phyloP scores from a whole-genome alignment of 2,888 invertebrate species.

The Sclerodermus sp. region DNA sequence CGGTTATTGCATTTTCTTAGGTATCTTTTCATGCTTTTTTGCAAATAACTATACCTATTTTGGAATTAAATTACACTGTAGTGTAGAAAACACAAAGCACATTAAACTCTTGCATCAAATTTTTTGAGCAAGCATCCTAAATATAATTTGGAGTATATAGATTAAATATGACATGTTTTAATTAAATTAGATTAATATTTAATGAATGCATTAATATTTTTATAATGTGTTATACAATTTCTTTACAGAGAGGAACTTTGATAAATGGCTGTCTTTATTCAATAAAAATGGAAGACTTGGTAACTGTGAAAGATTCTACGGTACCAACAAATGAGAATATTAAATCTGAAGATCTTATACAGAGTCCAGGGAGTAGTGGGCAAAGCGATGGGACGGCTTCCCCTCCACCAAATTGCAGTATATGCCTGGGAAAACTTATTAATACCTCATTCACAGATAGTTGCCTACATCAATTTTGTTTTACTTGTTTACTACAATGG shows the following conservation, averaged over 20 bases:
- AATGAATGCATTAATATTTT: no score
- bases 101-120: no score
- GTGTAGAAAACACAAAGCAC: no score
- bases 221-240: no score
- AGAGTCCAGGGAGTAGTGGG: constrained; percentile 60
- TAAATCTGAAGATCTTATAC: constrained; percentile 46
- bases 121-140: no score
- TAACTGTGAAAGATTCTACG: constrained; percentile 23
- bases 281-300: constrained; percentile 24
- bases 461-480: constrained; percentile 93
- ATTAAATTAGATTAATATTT: no score
- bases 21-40: no score
- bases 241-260: neutral
- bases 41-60: no score
- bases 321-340: constrained; percentile 37
- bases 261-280: constrained; percentile 13
- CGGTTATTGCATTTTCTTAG: no score
- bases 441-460: constrained; percentile 91
- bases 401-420: constrained; percentile 88
- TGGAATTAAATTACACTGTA: no score
- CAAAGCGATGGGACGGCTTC: constrained; percentile 63
- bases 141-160: no score
- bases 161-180: no score
- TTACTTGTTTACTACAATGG: constrained; percentile 90
- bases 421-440: constrained; percentile 82